phyloP scores from a whole-genome alignment of 2,888 invertebrate species.

The Gortyna flavago region DNA sequence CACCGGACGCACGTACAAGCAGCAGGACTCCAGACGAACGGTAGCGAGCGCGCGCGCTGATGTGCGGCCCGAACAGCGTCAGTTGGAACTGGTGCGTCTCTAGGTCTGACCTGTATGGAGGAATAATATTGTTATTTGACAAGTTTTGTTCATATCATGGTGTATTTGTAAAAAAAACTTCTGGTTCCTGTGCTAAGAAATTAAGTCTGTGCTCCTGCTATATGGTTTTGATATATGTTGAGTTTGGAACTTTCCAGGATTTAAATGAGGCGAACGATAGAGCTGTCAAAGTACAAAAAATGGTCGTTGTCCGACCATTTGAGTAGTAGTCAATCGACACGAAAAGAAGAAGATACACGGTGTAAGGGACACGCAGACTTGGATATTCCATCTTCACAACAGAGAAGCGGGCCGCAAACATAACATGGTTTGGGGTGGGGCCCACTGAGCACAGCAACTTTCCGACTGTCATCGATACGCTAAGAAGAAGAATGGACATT shows the following conservation, averaged over 20 bases:
- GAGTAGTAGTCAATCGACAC: background rate
- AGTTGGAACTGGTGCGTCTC: slow-evolving; percentile 95
- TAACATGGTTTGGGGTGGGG: no score
- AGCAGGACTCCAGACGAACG: slow-evolving; percentile 95
- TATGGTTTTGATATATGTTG: background rate
- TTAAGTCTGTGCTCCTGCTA: background rate
- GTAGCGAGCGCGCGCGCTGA: slow-evolving; percentile 94
- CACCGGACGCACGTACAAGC: slow-evolving; percentile 95
- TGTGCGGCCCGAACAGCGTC: slow-evolving; percentile 94
- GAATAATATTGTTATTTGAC: background rate
- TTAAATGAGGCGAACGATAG: background rate
- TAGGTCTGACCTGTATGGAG: slow-evolving; percentile 91
- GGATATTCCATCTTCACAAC: no score
- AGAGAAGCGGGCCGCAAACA: no score
- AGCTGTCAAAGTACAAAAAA: background rate
- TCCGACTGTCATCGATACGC: no score
- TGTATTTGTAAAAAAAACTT: background rate
- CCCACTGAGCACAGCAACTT: no score
- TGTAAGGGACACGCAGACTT: background rate
- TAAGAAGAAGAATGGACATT: no score
- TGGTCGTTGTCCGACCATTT: background rate
- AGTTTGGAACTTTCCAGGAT: background rate
- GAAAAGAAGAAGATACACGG: background rate
- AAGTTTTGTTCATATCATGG: background rate
- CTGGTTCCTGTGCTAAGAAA: background rate